These are phyloP conservation scores for Nomada lathburiana DNA, from an alignment of 2,888 invertebrate species.

Conservation along the genomic window DNA sequence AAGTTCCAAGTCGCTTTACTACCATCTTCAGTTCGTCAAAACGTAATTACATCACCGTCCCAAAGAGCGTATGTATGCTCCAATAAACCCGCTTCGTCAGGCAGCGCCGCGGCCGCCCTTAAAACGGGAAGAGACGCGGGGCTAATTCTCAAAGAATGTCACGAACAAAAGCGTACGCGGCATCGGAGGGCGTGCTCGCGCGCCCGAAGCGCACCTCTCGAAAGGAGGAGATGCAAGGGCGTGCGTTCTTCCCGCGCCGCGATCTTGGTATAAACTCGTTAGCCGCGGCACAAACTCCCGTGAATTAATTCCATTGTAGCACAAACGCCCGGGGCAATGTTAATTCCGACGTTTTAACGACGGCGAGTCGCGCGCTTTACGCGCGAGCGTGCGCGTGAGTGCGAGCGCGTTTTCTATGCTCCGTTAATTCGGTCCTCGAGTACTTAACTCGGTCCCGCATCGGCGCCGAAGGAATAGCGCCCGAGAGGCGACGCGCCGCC, in stretches of 20 bases:
- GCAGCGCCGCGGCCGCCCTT: neutral
- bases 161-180: neutral
- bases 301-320: slow-evolving; percentile 76
- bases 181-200: neutral
- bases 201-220: slow-evolving; percentile 9
- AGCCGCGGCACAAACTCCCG: slow-evolving; percentile 65
- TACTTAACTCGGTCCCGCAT: slow-evolving; percentile 69
- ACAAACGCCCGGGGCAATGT: slow-evolving; percentile 61
- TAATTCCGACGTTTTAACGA: slow-evolving; percentile 69
- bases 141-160: slow-evolving; percentile 3
- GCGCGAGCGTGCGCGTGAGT: slow-evolving; percentile 4
- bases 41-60: neutral
- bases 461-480: slow-evolving; percentile 50
- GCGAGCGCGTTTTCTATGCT: slow-evolving; percentile 44
- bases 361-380: slow-evolving; percentile 25
- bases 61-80: neutral
- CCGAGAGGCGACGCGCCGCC: neutral
- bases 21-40: neutral
- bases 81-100: neutral
- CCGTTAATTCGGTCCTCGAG: slow-evolving; percentile 65
- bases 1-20: too few species aligned
- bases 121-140: neutral
- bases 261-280: slow-evolving; percentile 69
- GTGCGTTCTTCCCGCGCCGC: slow-evolving; percentile 46
- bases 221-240: slow-evolving; percentile 31